Evolutionary conservation across 1,140 invertebrate species (phyloP), one percentile per base, ranked within the genome.

Genomic region (Pseudomyrmex concolor): DNA sequence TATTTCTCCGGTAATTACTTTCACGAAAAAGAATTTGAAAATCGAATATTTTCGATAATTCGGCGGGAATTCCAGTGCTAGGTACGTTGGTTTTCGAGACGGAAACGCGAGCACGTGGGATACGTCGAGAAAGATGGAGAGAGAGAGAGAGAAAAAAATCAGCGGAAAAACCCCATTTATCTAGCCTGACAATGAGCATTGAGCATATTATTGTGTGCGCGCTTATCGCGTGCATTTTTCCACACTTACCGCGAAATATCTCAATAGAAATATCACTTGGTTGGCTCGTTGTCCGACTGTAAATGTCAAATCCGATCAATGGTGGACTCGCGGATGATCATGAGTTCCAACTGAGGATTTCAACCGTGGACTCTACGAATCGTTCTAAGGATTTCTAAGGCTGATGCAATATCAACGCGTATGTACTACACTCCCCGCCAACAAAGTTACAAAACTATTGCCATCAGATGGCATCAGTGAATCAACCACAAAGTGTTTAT

Each of bases 261-360:
- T 17, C 60, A 43, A 4, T 51, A 7, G 25, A 2, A 54, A 25
- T 9, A 83, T 68, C 10, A 84, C 48, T 25, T 55, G 59, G 1
- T 17, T 70, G 17, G 25, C 60, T 72, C 62, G 82, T 78, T 9
- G 87, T 62, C 74, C 74, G 81, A 86, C 82, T 82, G 84, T 82
- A 87, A 90, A 91, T 84, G 89, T 78, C 78, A 45, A 62, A 48
- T 50, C 72, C 84, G 87, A 91, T 91, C 91, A 86, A 91, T 90
- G 77, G 34, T 34, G 5, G 34, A 34, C 34, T 34, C 34, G 5
- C 34, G 34, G 34, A 34, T 34, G 34, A 34, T 34, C 34, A 34
- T 5, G 34, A 7, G 34, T 34, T 34, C 4, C 34, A 34, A 34
- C 34, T 34, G 34, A 34, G 34, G 5, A 34, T 34, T 7, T 34